Base-by-base conservation (phyloP, 37 sponge, comb jelly and placozoan genomes). In the Petrosia ficiformis region DNA sequence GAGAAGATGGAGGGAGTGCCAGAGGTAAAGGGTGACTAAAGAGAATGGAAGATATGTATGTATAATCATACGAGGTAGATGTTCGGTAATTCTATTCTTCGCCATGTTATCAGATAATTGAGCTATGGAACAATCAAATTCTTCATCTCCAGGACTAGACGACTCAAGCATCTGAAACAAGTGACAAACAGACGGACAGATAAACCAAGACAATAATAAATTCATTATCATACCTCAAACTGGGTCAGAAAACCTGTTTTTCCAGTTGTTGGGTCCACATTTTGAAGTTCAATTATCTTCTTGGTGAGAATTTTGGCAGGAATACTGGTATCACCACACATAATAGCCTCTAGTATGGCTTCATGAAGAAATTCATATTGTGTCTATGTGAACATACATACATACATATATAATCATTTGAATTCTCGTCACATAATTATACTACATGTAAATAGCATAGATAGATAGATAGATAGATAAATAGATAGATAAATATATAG, bases 291-390 rank as follows among this genome's bases (percentile, higher is more conserved):
- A 22, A 57, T 10, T n/a, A 85, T 34, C 72, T 75, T 78, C 35
- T 54, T 74, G 48, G 67, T 57, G 31, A 81, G 76, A 52, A 77
- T 75, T 26, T 67, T 61, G 29, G 87, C 86, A 19, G 78, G 64
- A 59, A 91, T 78, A 39, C 80, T 83, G 28, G 74, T 87, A 68
- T 92, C 87, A 32, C 89, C 90, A 60, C 93, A 92, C 82, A 81
- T 87, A n/a, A 92, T 80, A 28, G 93, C 72, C 82, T 92, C 93
- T 70, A 87, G 75, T 21, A 92, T 39, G 32, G 93, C 79, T 28
- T 92, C 84, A 54, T 92, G 89, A 68, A 92, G 70, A 76, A 92
- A 92, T 33, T 79, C 79, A 66, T 92, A 92, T 67, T 92, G 93
- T 1, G 82, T 42, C 28, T 61, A 29, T n/a, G 54, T 19, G 16